Evolutionary conservation across 1,140 invertebrate species (phyloP).

Genomic region (Brachionus calyciflorus): DNA sequence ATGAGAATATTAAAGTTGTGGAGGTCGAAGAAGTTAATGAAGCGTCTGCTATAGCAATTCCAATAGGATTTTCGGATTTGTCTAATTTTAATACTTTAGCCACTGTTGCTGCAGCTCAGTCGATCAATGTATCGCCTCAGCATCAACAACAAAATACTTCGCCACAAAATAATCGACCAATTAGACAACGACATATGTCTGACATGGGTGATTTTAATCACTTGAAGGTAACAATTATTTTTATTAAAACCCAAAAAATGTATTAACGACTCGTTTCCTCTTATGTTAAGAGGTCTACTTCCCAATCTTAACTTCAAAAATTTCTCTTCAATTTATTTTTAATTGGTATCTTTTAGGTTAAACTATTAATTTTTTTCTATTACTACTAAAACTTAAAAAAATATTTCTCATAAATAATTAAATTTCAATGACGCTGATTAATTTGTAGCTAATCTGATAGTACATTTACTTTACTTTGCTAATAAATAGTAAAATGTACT

Average conservation of each 20-base stretch:
- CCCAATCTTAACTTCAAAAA: no score
- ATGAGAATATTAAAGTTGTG: neutral
- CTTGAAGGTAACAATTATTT: neutral
- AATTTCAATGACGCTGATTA: no score
- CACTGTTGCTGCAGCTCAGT: slow-evolving; percentile 40
- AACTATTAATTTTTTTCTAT: no score
- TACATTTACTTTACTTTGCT: no score
- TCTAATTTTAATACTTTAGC: slow-evolving; percentile 40
- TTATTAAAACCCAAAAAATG: neutral
- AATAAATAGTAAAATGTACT: no score
- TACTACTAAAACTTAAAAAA: no score
- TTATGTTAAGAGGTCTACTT: no score
- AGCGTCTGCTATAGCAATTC: neutral
- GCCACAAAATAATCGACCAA: slow-evolving; percentile 1
- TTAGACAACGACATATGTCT: slow-evolving; percentile 28
- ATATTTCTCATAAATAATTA: no score
- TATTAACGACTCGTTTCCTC: no score
- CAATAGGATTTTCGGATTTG: slow-evolving; percentile 27
- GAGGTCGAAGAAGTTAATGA: neutral
- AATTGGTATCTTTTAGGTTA: no score
- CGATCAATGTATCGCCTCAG: neutral
- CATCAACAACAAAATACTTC: neutral
- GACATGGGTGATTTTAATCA: slow-evolving; percentile 16
- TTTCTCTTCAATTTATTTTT: no score
- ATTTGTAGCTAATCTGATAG: no score